Conservation (phyloP, 2,888 invertebrate genomes). For the Heliconius ethilla region DNA sequence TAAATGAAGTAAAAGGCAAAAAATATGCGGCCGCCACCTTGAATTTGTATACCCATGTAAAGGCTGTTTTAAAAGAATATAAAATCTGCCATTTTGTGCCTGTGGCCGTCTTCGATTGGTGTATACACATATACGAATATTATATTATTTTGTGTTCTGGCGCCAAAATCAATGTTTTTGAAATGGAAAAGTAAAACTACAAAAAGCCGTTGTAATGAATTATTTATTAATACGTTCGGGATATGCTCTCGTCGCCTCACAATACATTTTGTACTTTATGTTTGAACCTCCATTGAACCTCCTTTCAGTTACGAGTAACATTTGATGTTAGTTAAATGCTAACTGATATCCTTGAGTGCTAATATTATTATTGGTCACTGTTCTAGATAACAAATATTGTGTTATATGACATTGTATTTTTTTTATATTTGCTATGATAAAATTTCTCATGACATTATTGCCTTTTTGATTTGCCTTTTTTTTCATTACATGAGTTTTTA, state of each 20-base stretch:
- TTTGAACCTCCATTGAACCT: conserved; percentile 1
- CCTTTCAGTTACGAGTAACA: background rate
- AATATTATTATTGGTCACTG: background rate
- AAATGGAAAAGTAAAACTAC: background rate
- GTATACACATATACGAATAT: too few relatives aligned
- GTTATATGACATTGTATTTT: background rate
- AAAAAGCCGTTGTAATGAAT: conserved; percentile 11
- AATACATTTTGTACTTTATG: conserved; percentile 13
- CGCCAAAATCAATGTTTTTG: too few relatives aligned
- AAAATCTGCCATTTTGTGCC: too few relatives aligned
- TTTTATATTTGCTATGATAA: background rate
- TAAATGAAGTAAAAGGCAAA: too few relatives aligned
- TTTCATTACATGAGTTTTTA: background rate
- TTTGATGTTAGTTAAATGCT: background rate
- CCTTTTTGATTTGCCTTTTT: background rate
- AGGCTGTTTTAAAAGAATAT: too few relatives aligned
- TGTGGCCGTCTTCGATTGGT: too few relatives aligned
- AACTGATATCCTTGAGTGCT: background rate
- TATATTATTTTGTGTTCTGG: too few relatives aligned
- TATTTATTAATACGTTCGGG: conserved; percentile 29
- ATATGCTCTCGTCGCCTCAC: conserved; percentile 7
- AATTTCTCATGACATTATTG: background rate
- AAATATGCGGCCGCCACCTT: too few relatives aligned
- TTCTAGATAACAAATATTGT: background rate
- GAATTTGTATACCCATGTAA: too few relatives aligned